A percentile compares a stretch with the other conserved stretches of the same genome.
Evolutionary conservation across 2,888 invertebrate genomes (phyloP).

Genomic region (Eupithecia vulgata): DNA sequence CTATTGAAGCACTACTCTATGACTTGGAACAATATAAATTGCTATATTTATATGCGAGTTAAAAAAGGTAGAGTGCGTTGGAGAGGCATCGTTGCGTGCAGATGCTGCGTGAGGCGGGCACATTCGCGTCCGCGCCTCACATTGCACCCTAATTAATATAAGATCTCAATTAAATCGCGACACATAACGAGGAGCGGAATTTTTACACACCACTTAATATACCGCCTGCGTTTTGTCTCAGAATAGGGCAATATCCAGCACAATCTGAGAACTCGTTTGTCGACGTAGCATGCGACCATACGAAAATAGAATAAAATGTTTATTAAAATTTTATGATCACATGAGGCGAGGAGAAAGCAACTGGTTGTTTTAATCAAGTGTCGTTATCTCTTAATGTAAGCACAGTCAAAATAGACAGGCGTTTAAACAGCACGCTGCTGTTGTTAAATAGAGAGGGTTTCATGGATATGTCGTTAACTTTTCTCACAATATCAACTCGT

Average conservation of each 20-base stretch:
- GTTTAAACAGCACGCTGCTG: slow-evolving; percentile 30
- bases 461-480: slow-evolving; percentile 23
- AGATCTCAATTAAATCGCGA: slow-evolving; percentile 84
- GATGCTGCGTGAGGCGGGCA: slow-evolving; percentile 79
- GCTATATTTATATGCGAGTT: slow-evolving; percentile 32
- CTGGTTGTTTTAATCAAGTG: slow-evolving; percentile 54
- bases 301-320: slow-evolving; percentile 60
- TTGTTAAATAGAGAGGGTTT: slow-evolving; percentile 31
- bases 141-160: slow-evolving; percentile 83
- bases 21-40: slow-evolving; percentile 26
- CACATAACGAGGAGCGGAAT: slow-evolving; percentile 78
- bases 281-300: slow-evolving; percentile 59
- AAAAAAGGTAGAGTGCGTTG: slow-evolving; percentile 53
- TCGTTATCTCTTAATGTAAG: slow-evolving; percentile 43
- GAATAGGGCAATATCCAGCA: slow-evolving; percentile 70
- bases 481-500: slow-evolving; percentile 20
- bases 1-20: not conserved
- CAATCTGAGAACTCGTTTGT: slow-evolving; percentile 72
- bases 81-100: slow-evolving; percentile 69
- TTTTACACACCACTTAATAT: slow-evolving; percentile 73
- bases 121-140: slow-evolving; percentile 75
- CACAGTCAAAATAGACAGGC: slow-evolving; percentile 45
- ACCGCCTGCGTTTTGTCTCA: slow-evolving; percentile 67
- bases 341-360: slow-evolving; percentile 56
- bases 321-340: slow-evolving; percentile 61